Base-by-base conservation (phyloP, 1,140 invertebrate genomes). In the Drosophila orena region DNA sequence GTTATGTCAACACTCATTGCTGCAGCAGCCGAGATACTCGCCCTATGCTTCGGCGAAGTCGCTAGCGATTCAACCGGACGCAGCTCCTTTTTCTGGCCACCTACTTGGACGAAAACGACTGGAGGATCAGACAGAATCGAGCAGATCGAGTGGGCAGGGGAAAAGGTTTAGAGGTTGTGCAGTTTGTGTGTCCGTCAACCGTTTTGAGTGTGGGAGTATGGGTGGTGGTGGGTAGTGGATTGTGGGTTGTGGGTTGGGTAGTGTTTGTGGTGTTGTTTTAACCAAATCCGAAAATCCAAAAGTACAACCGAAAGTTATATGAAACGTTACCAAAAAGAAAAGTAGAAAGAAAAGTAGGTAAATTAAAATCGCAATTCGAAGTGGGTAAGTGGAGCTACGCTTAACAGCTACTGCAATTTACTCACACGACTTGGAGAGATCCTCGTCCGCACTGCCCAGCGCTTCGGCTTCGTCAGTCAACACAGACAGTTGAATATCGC, bases 401-500 rank as follows among this genome's bases (percentile, higher is more conserved):
- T 27, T 42, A 37, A 15, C 46, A 15, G 43, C 34, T 24, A 11
- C 37, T 43, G n/a, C 2, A 30, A 14, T 15, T 8, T 61, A 91
- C 89, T 92, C 81, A 92, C 91, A 92, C 61, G 91, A 92, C 75
- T 90, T 92, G 56, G 88, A 80, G 4, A 90, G 52, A 50, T 93
- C 90, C 55, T 94, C 94, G 1, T 92, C 88, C 4, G 74, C 73
- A 54, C 64, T 80, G 27, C 93, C 92, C 3, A 93, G 69, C 4
- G 92, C 93, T 66, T 95, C 95, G 56, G 95, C 94, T 47, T 97
- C 97, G 77, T 98, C 98, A 0, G 97, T 98, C 62, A 99, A 94
- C 57, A 98, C 96, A 0, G 96, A 95, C 69, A 99, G 93, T 91
- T 99, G 98, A 85, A 98, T 96, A 20, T 96, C 95, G 22, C 98